Base-by-base conservation (phyloP, 2,797 vertebrate genomes). In the Hozukius guyotensis region DNA sequence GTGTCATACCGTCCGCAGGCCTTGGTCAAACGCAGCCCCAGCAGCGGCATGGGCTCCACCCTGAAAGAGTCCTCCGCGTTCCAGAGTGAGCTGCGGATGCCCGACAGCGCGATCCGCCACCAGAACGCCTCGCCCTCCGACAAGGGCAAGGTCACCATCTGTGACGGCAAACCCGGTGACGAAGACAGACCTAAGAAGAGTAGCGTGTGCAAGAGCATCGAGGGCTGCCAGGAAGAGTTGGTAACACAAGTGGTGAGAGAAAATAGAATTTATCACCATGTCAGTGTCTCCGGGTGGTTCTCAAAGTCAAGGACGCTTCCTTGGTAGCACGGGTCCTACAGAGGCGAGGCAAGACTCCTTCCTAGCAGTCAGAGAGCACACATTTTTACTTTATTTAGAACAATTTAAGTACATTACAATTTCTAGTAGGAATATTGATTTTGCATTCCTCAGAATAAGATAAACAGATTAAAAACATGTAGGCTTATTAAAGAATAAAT, bases 151-250 rank as follows among this genome's bases (percentile, higher is more conserved):
- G 97, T 98, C 87, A 98, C 97, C 69, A 96, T 98, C 94, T 97
- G 96, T 10, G 99, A 99, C 8, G 97, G 98, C 22, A 99, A 98
- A 88, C 93, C 94, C 32, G 90, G 95, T 0, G 98, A 99, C 0
- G 98, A 99, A 32, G 99, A 99, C 60, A 97, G 97, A 81, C 98
- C 98, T 49, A 99, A 99, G 92, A 99, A 99, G 94, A 98, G 97
- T 94, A 99, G 96, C 68, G 91, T 98, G 32, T 99, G 99, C 91
- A 97, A 97, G 75, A 99, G 97, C 2, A 97, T 99, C 2, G 98
- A 99, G 86, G 99, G 99, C 83, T 99, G 99, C 87, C 97, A 99
- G 82, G 98, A 99, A 55, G 98, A 99, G 76, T 88, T 99, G 49
- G 94, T 98, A 52, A 80, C 95, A 73, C 98, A 99, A 97, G 96